Evolutionary conservation across 2,797 vertebrate genomes (phyloP), one percentile per base, ranked within the genome.

Genomic region (Thunnus albacares): DNA sequence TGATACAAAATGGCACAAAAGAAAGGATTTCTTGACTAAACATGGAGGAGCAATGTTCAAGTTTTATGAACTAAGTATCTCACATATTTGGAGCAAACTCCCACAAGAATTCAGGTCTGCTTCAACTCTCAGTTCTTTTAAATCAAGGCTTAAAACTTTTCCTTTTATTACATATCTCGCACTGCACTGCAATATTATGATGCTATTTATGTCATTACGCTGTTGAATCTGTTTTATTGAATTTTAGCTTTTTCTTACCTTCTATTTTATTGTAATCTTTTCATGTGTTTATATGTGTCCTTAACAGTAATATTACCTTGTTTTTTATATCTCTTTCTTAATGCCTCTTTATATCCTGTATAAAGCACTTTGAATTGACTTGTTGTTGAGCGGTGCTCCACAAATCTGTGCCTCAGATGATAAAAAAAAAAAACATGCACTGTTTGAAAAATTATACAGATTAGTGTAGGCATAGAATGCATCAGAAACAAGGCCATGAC

Each of bases 361-460:
- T 1, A 56, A 47, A 49, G 4, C 13, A 26, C 43, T 51, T 33
- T 49, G 6, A 28, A 63, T 47, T 7, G 15, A 15, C 43, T 61
- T 24, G n/a, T 38, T 20, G 33, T 3, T 60, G 58, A 35, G 38
- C 14, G 6, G 13, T 61, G 35, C n/a, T 61, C n/a, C 14, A 8
- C 7, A 30, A 22, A 18, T 53, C 13, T 61, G 45, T 15, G 43
- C 15, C 47, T 65, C 30, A 30, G 28, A 51, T 55, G 41, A 63
- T 3, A 33, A 33, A 33, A 33, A 33, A 24, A 35, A 28, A 20
- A 55, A 59, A 51, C 9, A 0, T 60, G 67, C 62, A 58, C 28
- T 68, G 12, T 26, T 30, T 52, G 12, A 41, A 65, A 38, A 70
- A 22, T 30, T 70, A 51, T 45, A 68, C 45, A 17, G 7, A 53